A percentile compares a stretch with the other conserved stretches of the same genome.
These are phyloP conservation scores for Aporophyla nigra DNA, from an alignment of 2,888 invertebrate genomes.

Conservation along the genomic window DNA sequence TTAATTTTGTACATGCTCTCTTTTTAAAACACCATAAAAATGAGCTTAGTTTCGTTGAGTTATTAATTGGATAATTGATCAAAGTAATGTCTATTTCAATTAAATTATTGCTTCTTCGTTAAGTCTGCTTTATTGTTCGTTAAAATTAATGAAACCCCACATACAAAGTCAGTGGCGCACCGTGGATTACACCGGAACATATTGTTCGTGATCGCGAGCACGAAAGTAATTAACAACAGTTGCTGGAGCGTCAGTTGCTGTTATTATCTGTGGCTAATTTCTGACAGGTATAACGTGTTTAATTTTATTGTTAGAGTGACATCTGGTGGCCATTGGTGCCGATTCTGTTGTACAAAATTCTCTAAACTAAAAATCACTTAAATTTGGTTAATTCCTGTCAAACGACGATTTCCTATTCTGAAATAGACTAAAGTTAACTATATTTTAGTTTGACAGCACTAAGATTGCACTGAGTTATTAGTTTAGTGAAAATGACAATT, in stretches of 20 bases:
- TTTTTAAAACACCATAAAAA: not conserved
- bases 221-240: constrained; percentile 82
- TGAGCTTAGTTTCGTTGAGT: not conserved
- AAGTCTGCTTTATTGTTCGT: constrained; percentile 45
- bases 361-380: too few relatives aligned
- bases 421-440: too few relatives aligned
- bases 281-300: constrained; percentile 46
- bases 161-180: constrained; percentile 56
- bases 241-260: constrained; percentile 74
- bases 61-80: not conserved
- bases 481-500: too few relatives aligned
- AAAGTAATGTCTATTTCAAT: constrained; percentile 13
- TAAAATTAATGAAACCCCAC: constrained; percentile 60
- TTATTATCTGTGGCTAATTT: constrained; percentile 68
- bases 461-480: too few relatives aligned
- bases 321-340: constrained; percentile 36
- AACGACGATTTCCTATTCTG: too few relatives aligned
- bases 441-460: too few relatives aligned
- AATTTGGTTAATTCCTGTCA: too few relatives aligned
- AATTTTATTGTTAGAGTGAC: constrained; percentile 52
- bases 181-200: constrained; percentile 76
- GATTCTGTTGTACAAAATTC: too few relatives aligned
- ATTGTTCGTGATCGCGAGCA: constrained; percentile 80
- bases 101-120: constrained; percentile 18
- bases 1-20: not conserved